These are phyloP conservation scores for Arctopsyche grandis DNA, from an alignment of 1,140 invertebrate genomes.

Conservation along the genomic window DNA sequence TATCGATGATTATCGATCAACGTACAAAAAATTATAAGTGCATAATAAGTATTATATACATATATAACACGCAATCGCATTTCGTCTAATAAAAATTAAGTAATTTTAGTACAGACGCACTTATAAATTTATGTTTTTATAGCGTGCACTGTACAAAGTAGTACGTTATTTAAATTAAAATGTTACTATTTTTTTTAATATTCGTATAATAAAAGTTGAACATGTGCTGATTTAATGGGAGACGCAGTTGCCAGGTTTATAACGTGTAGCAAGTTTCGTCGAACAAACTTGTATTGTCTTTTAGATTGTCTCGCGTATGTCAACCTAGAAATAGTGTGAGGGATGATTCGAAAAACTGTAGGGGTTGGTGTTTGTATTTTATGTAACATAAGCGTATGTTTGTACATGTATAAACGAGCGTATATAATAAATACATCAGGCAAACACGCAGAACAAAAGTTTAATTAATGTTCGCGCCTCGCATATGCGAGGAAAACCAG, in stretches of 20 bases:
- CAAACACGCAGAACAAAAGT: slow-evolving; percentile 15
- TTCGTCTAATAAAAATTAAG: no score
- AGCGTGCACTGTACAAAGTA: neutral
- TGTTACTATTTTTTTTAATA: neutral
- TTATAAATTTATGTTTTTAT: neutral
- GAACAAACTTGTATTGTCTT: slow-evolving; percentile 55
- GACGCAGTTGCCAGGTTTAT: slow-evolving; percentile 50
- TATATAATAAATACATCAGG: slow-evolving; percentile 11
- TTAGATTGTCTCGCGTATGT: slow-evolving; percentile 54
- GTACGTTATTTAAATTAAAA: neutral
- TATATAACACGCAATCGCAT: no score
- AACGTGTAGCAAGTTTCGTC: slow-evolving; percentile 43
- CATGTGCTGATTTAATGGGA: slow-evolving; percentile 3
- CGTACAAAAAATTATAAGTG: no score
- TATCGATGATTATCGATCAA: no score
- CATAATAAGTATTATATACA: no score
- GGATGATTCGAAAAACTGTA: slow-evolving; percentile 28
- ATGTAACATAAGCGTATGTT: neutral
- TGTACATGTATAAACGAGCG: neutral
- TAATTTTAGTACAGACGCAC: no score
- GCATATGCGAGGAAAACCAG: neutral
- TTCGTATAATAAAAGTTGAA: neutral
- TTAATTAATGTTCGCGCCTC: slow-evolving; percentile 20
- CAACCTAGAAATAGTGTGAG: slow-evolving; percentile 34
- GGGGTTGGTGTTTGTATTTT: neutral